Evolutionary conservation across 1,140 invertebrate species (phyloP), one percentile per base, ranked within the genome.

Genomic region (Limonius californicus): DNA sequence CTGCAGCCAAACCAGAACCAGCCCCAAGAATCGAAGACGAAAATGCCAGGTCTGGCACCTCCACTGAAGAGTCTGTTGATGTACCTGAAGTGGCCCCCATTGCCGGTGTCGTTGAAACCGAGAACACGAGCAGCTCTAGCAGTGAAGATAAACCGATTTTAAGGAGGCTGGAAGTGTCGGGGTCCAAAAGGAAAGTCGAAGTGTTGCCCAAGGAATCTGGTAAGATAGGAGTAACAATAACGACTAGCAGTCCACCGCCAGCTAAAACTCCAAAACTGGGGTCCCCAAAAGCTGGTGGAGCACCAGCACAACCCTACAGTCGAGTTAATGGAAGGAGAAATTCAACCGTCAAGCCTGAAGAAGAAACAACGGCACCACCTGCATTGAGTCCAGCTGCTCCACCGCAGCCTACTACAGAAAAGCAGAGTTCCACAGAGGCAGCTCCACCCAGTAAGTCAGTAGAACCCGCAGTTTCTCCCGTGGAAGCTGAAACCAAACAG

Each of bases 191-290:
- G 59, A 93, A 93, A 77, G 90, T 89, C 0, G 90, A 92, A 67
- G 90, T 92, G 0, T 79, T 92, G 1, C 87, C 85, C 42, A 87
- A 89, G 64, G 90, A 92, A 74, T 92, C 90, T 1, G 91, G 91
- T 0, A 94, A 92, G 79, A 92, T 93, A 66, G 91, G 91, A 39
- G 90, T 93, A 16, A 93, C 90, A 12, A 94, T 93, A 57, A 92
- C 89, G 57, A 85, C 84, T 12, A 87, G 85, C 56, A 84, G 83
- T 73, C 75, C 80, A 35, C 82, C 80, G 57, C 80, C 83, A n/a
- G 76, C 78, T 1, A 82, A 85, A 75, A 77, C 83, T 21, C 79
- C 79, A 16, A 77, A 77, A 43, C 64, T 81, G 8, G 53, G 64
- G 77, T 32, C 64, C 7, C 20, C 45, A 20, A 61, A 61, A 50